These are phyloP conservation scores for Anastrepha ludens DNA, from an alignment of 1,140 invertebrate genomes.

Conservation along the genomic window DNA sequence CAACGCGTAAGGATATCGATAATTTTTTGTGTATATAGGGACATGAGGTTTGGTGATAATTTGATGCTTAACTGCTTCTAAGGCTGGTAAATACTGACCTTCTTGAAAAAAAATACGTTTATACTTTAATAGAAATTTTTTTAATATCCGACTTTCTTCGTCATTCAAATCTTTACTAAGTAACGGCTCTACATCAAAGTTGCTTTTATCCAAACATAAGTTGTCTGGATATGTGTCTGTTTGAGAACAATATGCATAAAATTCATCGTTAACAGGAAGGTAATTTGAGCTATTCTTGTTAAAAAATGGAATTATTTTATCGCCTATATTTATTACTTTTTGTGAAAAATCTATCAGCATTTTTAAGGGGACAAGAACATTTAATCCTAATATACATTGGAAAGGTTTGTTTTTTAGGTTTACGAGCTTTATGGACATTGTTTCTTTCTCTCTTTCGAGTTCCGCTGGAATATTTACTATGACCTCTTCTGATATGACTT, in stretches of 20 bases:
- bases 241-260: no score
- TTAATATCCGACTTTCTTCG: no score
- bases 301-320: not conserved
- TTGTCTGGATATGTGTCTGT: no score
- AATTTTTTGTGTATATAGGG: not conserved
- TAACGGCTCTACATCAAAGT: no score
- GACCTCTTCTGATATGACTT: not conserved
- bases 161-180: not conserved
- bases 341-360: not conserved
- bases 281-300: not conserved
- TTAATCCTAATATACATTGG: not conserved
- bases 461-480: conserved; percentile 16
- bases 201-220: no score
- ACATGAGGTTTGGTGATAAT: no score
- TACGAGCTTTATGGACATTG: no score
- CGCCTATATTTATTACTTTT: not conserved
- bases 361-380: not conserved
- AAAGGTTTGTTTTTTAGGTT: no score
- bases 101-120: no score
- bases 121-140: no score
- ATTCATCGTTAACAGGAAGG: not conserved
- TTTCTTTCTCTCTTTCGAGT: not conserved
- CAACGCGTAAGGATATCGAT: not conserved
- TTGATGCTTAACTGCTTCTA: no score
- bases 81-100: no score